Evolutionary conservation across 1,140 invertebrate species (phyloP).

Genomic region (Lasioglossum baleicum): DNA sequence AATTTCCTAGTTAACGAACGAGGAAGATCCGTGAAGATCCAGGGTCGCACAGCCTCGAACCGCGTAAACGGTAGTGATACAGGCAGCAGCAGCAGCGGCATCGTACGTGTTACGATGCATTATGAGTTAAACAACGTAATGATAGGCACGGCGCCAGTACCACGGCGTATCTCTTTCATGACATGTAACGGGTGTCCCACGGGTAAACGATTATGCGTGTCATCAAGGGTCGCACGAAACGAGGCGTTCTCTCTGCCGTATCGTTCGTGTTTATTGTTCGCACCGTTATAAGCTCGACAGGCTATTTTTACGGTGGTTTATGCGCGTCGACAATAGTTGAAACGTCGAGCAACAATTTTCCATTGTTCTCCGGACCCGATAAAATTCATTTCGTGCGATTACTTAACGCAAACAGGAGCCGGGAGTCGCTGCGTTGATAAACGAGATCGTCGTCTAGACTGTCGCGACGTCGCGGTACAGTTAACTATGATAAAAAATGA

Average conservation of each 20-base stretch:
- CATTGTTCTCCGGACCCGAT: slow-evolving; percentile 12
- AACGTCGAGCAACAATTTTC: slow-evolving; percentile 7
- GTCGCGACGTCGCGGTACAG: background rate
- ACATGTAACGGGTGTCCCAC: slow-evolving; percentile 61
- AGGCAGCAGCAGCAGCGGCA: slow-evolving; percentile 39
- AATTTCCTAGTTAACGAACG: background rate
- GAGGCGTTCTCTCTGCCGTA: background rate
- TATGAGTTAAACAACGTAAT: slow-evolving; percentile 72
- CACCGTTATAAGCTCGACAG: slow-evolving; percentile 8
- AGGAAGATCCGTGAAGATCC: background rate
- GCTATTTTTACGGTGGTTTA: background rate
- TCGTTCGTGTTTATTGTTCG: background rate
- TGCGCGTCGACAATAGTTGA: background rate
- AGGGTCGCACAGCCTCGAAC: slow-evolving; percentile 41
- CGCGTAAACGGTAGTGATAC: slow-evolving; percentile 62
- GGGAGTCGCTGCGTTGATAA: background rate
- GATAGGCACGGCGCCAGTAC: slow-evolving; percentile 73
- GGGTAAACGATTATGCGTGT: background rate
- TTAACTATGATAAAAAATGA: slow-evolving; percentile 35
- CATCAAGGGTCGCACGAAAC: background rate
- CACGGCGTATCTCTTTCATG: slow-evolving; percentile 56
- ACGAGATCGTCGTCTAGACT: background rate
- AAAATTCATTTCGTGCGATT: slow-evolving; percentile 17
- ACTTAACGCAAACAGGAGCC: background rate
- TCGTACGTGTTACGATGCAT: slow-evolving; percentile 64